Conservation (phyloP, 2,113 vertebrate species). For the Sciurus niger region DNA sequence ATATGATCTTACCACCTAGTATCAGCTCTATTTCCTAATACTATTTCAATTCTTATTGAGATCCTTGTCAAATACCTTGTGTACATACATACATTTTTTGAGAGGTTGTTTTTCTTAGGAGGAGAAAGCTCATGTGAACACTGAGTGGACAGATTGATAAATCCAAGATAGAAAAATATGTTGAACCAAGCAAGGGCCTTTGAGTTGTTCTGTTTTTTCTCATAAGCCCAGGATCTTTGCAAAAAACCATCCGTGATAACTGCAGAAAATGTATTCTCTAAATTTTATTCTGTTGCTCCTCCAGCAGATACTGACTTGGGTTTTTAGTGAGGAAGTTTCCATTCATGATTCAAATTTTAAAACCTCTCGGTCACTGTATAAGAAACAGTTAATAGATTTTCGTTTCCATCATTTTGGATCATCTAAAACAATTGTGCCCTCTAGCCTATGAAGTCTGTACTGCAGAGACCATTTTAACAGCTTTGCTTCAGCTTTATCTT, state of each 20-base stretch:
- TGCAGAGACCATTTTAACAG: conserved; percentile 54
- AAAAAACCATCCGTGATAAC: conserved; percentile 17
- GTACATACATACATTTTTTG: not conserved
- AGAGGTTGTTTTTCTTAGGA: not conserved
- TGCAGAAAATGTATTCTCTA: not conserved
- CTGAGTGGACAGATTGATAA: not conserved
- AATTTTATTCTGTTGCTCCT: conserved; percentile 47
- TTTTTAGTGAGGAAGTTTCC: conserved; percentile 74
- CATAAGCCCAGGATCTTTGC: not conserved
- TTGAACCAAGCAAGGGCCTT: not conserved
- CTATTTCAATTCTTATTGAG: not conserved
- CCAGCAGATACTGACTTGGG: conserved; percentile 54
- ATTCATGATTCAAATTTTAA: conserved; percentile 72
- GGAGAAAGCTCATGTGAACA: not conserved
- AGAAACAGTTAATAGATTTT: conserved; percentile 65
- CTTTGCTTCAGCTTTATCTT: not conserved
- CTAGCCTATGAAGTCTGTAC: conserved; percentile 76
- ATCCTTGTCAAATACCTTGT: not conserved
- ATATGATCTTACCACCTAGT: not conserved
- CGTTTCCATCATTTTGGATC: conserved; percentile 55
- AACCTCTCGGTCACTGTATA: conserved; percentile 62
- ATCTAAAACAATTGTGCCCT: conserved; percentile 76
- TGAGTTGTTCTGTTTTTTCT: conserved; percentile 5
- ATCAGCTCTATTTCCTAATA: conserved; percentile 29
- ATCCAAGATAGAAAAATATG: conserved; percentile 1